phyloP scores from a whole-genome alignment of 2,888 invertebrate genomes.

The Orchestes rusci region DNA sequence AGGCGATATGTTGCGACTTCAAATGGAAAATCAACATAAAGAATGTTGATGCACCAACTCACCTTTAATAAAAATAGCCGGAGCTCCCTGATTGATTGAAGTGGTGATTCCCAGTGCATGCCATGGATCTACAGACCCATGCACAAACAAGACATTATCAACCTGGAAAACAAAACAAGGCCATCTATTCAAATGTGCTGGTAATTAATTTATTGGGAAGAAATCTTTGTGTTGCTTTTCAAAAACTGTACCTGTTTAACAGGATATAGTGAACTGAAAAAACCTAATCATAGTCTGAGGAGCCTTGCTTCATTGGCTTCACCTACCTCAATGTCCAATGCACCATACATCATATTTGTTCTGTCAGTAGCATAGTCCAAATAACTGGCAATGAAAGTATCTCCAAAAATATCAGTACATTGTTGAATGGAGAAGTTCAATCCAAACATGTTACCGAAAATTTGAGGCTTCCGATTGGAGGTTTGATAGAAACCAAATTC shows the following conservation, averaged over 20 bases:
- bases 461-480: constrained; percentile 56
- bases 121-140: constrained; percentile 87
- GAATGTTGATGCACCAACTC: constrained; percentile 2
- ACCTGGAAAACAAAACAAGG: constrained; percentile 31
- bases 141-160: constrained; percentile 73
- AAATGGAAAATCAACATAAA: background rate
- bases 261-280: too few relatives aligned
- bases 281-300: too few relatives aligned
- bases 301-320: background rate
- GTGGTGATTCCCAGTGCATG: constrained; percentile 68
- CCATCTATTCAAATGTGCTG: too few relatives aligned
- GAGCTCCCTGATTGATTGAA: constrained; percentile 50
- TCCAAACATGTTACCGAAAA: constrained; percentile 70
- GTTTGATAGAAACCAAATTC: constrained; percentile 96
- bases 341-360: constrained; percentile 79
- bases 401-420: constrained; percentile 77
- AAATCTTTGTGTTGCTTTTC: too few relatives aligned
- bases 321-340: constrained; percentile 52
- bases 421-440: constrained; percentile 72
- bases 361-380: constrained; percentile 56
- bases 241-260: too few relatives aligned
- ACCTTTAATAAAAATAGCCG: constrained; percentile 62
- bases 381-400: constrained; percentile 56
- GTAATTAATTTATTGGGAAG: too few relatives aligned
- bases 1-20: background rate